Conservation (phyloP, 2,797 vertebrate species). For the Phrynocephalus guinanensis region DNA sequence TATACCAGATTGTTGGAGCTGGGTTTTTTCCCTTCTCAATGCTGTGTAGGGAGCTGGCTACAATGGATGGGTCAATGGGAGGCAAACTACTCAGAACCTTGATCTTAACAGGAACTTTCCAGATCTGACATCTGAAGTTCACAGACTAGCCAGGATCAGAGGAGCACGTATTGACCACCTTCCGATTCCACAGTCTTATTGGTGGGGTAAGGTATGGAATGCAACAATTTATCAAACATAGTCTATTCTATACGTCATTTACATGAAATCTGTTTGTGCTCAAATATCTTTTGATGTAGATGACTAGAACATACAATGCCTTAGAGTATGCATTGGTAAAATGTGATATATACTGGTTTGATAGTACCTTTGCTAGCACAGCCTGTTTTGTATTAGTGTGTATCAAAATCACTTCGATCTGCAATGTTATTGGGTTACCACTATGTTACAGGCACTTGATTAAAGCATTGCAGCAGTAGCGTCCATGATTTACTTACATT, state of each 20-base stretch:
- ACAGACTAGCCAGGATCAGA: slow-evolving; percentile 84
- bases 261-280: neutral
- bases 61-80: slow-evolving; percentile 92
- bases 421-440: neutral
- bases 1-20: neutral
- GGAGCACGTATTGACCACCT: slow-evolving; percentile 88
- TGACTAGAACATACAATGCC: neutral
- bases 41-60: slow-evolving; percentile 87
- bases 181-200: slow-evolving; percentile 92
- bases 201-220: slow-evolving; percentile 91
- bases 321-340: neutral
- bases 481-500: neutral
- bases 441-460: neutral
- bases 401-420: neutral
- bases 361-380: neutral
- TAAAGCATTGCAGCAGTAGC: neutral
- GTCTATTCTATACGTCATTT: slow-evolving; percentile 4
- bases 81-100: slow-evolving; percentile 91
- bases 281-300: neutral
- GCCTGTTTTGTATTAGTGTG: neutral
- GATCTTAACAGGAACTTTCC: slow-evolving; percentile 98
- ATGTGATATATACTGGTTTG: neutral
- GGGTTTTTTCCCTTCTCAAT: neutral
- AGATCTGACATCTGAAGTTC: slow-evolving; percentile 90
- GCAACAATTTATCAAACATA: slow-evolving; percentile 50